Conservation (phyloP, 2,888 invertebrate species). For the Chrysina gloriosa region DNA sequence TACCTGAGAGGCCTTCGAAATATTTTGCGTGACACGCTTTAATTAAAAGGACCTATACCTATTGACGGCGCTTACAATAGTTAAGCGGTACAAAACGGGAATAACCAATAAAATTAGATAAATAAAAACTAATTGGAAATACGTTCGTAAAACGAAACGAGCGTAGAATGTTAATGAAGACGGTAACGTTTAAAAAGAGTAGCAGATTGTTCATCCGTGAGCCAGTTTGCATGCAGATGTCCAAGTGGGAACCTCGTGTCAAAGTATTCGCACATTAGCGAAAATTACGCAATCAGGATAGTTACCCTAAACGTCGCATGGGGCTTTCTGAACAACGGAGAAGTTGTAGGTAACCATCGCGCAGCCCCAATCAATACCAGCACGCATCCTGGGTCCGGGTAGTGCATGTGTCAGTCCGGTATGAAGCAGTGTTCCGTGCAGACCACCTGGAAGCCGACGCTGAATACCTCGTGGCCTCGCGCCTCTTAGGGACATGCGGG, state of each 20-base stretch:
- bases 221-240: constrained; percentile 39
- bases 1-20: not conserved
- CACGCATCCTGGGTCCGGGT: constrained; percentile 59
- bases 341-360: constrained; percentile 38
- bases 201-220: constrained; percentile 22
- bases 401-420: constrained; percentile 46
- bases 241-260: constrained; percentile 45
- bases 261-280: constrained; percentile 50
- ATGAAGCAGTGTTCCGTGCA: constrained; percentile 54
- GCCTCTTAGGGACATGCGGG: constrained; percentile 58
- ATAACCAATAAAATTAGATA: constrained; percentile 28
- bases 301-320: constrained; percentile 52
- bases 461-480: constrained; percentile 56
- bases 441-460: constrained; percentile 48
- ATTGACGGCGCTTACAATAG: not conserved
- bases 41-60: not conserved
- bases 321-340: constrained; percentile 32
- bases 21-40: not conserved
- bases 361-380: constrained; percentile 59
- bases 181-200: constrained; percentile 29
- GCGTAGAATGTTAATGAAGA: constrained; percentile 35
- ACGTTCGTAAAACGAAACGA: constrained; percentile 30
- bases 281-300: constrained; percentile 55
- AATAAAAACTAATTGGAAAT: constrained; percentile 35
- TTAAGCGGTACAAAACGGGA: constrained; percentile 10